Conservation (phyloP, 37 sponge, comb jelly and placozoan genomes). For the Chondrosia reniformis region DNA sequence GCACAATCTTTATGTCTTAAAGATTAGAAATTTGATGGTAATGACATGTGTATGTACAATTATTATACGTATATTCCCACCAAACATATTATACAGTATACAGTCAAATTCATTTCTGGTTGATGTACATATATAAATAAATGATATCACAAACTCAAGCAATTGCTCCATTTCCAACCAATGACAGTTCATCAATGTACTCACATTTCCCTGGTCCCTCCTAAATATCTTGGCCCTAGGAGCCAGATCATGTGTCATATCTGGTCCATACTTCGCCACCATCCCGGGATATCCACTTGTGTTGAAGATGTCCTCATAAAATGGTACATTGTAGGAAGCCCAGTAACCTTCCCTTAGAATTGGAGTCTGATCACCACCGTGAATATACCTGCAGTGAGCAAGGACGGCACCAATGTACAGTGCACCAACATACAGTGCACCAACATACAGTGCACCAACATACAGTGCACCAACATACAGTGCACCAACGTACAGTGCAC, state of each 20-base stretch:
- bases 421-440: neutral
- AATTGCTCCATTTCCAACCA: neutral
- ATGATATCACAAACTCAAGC: neutral
- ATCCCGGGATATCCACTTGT: slow-evolving; percentile 40
- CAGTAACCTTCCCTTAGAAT: slow-evolving; percentile 62
- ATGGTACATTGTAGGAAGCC: slow-evolving; percentile 76
- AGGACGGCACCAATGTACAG: neutral
- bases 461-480: neutral
- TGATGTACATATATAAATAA: neutral
- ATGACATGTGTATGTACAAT: too few relatives aligned
- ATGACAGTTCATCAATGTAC: neutral
- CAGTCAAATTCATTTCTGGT: too few relatives aligned
- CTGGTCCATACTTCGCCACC: slow-evolving; percentile 34
- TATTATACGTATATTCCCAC: too few relatives aligned
- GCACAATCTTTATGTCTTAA: too few relatives aligned
- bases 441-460: neutral
- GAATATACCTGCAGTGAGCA: slow-evolving; percentile 22
- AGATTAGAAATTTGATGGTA: too few relatives aligned
- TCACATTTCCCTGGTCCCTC: slow-evolving; percentile 56
- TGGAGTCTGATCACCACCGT: slow-evolving; percentile 49
- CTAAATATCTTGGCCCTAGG: slow-evolving; percentile 69
- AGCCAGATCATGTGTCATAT: slow-evolving; percentile 32
- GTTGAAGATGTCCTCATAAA: slow-evolving; percentile 53
- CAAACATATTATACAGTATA: too few relatives aligned
- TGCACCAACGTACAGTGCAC: too few relatives aligned